Conservation (phyloP, 2,113 vertebrate species). For the Recurvirostra avosetta region DNA sequence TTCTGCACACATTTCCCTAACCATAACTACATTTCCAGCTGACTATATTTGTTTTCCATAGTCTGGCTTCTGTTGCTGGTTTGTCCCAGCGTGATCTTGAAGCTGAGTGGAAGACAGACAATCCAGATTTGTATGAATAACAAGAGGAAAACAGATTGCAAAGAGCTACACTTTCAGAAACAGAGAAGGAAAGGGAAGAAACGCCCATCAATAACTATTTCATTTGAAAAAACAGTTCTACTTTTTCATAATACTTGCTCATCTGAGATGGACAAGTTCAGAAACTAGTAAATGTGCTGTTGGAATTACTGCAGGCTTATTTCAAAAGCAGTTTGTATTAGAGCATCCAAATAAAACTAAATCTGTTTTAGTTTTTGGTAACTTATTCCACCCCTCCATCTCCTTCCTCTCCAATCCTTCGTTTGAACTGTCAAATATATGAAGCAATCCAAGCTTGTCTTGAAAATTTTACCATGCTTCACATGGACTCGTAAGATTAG, state of each 20-base stretch:
- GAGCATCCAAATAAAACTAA: not conserved
- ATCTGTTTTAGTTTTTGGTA: not conserved
- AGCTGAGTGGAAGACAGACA: not conserved
- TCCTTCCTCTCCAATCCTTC: not conserved
- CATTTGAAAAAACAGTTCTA: not conserved
- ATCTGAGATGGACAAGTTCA: not conserved
- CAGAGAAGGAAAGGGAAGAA: not conserved
- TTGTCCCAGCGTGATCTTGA: conserved; percentile 14
- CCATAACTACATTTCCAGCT: conserved; percentile 30
- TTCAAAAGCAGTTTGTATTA: not conserved
- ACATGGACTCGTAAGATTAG: not conserved
- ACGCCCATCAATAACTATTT: not conserved
- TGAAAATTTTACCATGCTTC: not conserved
- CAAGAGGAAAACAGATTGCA: conserved; percentile 10
- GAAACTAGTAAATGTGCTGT: not conserved
- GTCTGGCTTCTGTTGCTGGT: conserved; percentile 4
- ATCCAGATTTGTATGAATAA: not conserved
- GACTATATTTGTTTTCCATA: not conserved
- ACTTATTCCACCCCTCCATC: not conserved
- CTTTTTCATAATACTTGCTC: not conserved
- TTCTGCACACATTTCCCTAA: not conserved
- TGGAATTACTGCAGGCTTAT: not conserved
- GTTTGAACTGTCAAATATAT: not conserved
- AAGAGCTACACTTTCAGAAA: not conserved
- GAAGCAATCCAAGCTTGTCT: not conserved